Evolutionary conservation across 2,113 vertebrate genomes (phyloP).

Genomic region (Cercopithecus mona): DNA sequence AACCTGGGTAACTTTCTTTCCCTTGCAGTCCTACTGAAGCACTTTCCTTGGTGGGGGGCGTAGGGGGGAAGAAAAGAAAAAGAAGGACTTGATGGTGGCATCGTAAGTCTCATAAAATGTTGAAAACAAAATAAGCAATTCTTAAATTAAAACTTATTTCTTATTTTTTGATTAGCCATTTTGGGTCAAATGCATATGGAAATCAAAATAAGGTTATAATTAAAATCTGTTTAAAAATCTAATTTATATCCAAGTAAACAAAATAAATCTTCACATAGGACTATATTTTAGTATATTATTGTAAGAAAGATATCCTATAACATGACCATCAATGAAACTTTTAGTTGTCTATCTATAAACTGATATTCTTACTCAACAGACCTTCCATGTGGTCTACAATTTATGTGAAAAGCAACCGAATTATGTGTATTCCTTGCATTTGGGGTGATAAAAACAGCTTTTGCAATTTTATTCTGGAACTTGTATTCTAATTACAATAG

Average conservation of each 20-base stretch:
- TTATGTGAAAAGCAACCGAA: neutral
- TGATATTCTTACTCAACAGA: neutral
- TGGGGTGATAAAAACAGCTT: neutral
- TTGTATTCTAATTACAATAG: neutral
- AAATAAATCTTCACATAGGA: neutral
- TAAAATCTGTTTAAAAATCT: constrained; percentile 63
- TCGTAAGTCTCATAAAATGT: neutral
- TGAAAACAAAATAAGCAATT: neutral
- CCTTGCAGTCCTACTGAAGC: neutral
- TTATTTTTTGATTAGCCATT: constrained; percentile 54
- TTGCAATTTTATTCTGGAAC: neutral
- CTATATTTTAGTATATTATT: neutral
- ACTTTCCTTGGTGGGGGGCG: neutral
- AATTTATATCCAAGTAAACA: constrained; percentile 49
- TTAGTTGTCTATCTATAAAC: neutral
- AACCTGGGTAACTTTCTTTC: neutral
- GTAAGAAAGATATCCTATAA: neutral
- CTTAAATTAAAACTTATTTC: neutral
- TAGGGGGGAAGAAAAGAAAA: rapidly evolving
- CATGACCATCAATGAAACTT: neutral
- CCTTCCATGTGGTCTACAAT: neutral
- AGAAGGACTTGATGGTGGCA: neutral
- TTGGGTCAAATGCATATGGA: neutral
- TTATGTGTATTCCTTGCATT: neutral
- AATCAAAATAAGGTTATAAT: constrained; percentile 49